Conservation (phyloP, 2,113 vertebrate species). For the Cheilinus undulatus region DNA sequence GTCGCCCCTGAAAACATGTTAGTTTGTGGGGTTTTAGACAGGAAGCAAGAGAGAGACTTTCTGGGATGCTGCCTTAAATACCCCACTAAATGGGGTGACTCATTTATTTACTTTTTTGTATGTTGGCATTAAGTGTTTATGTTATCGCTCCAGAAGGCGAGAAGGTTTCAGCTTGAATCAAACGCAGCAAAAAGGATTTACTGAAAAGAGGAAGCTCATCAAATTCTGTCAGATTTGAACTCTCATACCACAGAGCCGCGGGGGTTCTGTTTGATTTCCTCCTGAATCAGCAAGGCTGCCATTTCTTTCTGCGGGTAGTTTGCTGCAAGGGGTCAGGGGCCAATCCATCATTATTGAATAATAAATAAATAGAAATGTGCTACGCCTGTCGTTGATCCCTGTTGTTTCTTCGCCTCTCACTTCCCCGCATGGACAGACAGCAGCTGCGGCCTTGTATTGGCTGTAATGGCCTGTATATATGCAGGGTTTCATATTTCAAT, state of each 20-base stretch:
- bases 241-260: constrained; percentile 45
- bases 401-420: constrained; percentile 68
- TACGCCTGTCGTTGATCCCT: constrained; percentile 65
- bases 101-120: constrained; percentile 55
- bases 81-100: constrained; percentile 45
- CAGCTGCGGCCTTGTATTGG: constrained; percentile 74
- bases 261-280: constrained; percentile 63
- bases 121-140: constrained; percentile 17
- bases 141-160: constrained; percentile 18
- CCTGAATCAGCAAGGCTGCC: constrained; percentile 67
- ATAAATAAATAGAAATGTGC: constrained; percentile 82
- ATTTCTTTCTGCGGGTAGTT: constrained; percentile 60
- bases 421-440: constrained; percentile 57
- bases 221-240: constrained; percentile 66
- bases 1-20: constrained; percentile 35
- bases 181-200: constrained; percentile 36
- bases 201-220: constrained; percentile 49
- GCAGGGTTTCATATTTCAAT: constrained; percentile 87
- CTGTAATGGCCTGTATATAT: constrained; percentile 87
- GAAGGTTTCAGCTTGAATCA: constrained; percentile 38
- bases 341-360: constrained; percentile 83
- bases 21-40: constrained; percentile 27
- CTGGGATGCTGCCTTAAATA: constrained; percentile 15
- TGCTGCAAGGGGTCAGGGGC: constrained; percentile 74
- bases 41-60: constrained; percentile 17